These are phyloP conservation scores for Notamacropus eugenii DNA, from an alignment of 2,797 vertebrate species.

Conservation along the genomic window DNA sequence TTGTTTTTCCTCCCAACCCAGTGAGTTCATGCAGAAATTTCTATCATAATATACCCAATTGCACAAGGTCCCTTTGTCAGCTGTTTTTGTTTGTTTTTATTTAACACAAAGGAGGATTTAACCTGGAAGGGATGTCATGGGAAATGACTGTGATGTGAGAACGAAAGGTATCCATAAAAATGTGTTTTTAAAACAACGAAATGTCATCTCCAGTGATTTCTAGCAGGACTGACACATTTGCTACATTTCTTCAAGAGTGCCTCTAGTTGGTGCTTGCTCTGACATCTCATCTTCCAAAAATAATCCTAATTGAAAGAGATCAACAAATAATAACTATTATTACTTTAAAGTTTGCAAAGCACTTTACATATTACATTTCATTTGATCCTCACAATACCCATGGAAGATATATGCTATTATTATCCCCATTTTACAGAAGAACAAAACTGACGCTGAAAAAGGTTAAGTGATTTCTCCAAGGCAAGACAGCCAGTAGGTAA, in stretches of 20 bases:
- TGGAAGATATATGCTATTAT: background rate
- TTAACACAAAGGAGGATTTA: background rate
- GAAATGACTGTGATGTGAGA: background rate
- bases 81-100: background rate
- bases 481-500: background rate
- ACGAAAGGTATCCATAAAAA: background rate
- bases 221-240: background rate
- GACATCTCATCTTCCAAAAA: background rate
- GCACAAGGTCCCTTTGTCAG: background rate
- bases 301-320: background rate
- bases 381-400: background rate
- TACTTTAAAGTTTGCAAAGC: background rate
- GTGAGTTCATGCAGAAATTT: background rate
- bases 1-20: background rate
- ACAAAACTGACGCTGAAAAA: background rate
- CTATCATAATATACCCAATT: background rate
- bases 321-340: conserved; percentile 6
- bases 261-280: background rate
- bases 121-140: background rate
- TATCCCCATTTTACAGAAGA: conserved; percentile 26
- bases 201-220: background rate
- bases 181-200: background rate
- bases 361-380: background rate
- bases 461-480: conserved; percentile 1
- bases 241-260: background rate